Conservation (phyloP, 2,797 vertebrate species). For the Falco peregrinus region DNA sequence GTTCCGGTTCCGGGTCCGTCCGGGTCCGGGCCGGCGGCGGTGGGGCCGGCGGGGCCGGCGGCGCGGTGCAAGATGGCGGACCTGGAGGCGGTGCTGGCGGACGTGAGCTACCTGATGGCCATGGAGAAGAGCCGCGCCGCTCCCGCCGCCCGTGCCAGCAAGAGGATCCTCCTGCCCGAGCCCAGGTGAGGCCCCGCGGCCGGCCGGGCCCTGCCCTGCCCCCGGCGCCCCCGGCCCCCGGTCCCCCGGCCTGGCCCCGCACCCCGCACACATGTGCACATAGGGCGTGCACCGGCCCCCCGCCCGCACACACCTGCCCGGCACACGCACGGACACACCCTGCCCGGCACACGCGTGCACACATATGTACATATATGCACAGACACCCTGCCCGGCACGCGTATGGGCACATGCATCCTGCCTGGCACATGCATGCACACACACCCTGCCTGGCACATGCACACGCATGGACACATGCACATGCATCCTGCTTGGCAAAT, state of each 20-base stretch:
- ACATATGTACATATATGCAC: too few relatives aligned
- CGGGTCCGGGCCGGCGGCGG: not conserved
- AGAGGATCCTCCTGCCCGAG: conserved; percentile 80
- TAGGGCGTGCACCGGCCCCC: too few relatives aligned
- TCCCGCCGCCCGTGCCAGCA: conserved; percentile 79
- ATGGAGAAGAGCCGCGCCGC: conserved; percentile 83
- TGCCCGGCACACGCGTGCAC: too few relatives aligned
- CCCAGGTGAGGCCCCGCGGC: conserved; percentile 73
- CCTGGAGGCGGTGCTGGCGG: conserved; percentile 81
- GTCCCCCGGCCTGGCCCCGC: not conserved
- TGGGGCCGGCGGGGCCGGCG: not conserved
- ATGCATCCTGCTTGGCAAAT: too few relatives aligned
- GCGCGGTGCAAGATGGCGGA: conserved; percentile 76
- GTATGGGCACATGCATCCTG: too few relatives aligned
- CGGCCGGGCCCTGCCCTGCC: too few relatives aligned
- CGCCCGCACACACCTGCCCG: not conserved
- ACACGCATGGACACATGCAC: too few relatives aligned
- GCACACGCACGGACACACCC: too few relatives aligned
- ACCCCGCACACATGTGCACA: too few relatives aligned
- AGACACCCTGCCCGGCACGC: too few relatives aligned
- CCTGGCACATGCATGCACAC: too few relatives aligned
- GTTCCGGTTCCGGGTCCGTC: not conserved
- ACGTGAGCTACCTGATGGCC: conserved; percentile 83
- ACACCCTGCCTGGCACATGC: not conserved
- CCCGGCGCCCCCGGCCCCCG: not conserved